These are phyloP conservation scores for Talpa occidentalis DNA, from an alignment of 2,113 vertebrate genomes.

Conservation along the genomic window DNA sequence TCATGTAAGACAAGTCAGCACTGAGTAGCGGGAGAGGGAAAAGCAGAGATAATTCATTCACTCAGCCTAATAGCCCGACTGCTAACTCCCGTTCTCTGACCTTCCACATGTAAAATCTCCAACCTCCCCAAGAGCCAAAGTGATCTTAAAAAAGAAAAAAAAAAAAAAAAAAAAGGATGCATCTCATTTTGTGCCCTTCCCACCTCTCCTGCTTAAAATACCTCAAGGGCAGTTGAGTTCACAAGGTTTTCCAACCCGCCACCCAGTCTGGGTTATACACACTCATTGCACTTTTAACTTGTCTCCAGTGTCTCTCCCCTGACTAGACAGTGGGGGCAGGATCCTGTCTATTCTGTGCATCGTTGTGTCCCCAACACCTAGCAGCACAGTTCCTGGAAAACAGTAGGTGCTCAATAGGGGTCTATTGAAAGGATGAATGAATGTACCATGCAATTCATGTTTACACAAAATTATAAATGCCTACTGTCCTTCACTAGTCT, in stretches of 20 bases:
- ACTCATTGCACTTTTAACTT: neutral
- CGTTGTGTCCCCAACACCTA: neutral
- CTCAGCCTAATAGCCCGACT: neutral
- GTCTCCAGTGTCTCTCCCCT: neutral
- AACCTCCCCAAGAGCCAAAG: neutral
- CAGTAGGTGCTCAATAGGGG: neutral
- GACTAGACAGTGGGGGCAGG: neutral
- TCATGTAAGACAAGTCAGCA: neutral
- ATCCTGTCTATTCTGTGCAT: neutral
- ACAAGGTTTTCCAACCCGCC: too few species aligned
- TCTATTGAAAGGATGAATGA: neutral
- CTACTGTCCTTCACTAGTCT: neutral
- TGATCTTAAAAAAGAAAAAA: neutral
- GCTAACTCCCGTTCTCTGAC: neutral
- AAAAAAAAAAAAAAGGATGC: neutral
- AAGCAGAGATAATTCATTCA: neutral
- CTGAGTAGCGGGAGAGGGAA: rapidly evolving
- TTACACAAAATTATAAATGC: neutral
- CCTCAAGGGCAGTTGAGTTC: neutral
- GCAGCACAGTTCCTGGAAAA: neutral
- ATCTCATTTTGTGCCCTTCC: neutral
- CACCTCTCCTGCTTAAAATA: neutral
- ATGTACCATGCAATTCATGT: neutral
- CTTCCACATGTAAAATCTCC: neutral
- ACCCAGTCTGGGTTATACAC: neutral